Percentiles rank a stretch among this genome's conserved stretches.
These are phyloP conservation scores for Prionailurus viverrinus DNA, from an alignment of 2,113 vertebrate genomes.

Conservation along the genomic window DNA sequence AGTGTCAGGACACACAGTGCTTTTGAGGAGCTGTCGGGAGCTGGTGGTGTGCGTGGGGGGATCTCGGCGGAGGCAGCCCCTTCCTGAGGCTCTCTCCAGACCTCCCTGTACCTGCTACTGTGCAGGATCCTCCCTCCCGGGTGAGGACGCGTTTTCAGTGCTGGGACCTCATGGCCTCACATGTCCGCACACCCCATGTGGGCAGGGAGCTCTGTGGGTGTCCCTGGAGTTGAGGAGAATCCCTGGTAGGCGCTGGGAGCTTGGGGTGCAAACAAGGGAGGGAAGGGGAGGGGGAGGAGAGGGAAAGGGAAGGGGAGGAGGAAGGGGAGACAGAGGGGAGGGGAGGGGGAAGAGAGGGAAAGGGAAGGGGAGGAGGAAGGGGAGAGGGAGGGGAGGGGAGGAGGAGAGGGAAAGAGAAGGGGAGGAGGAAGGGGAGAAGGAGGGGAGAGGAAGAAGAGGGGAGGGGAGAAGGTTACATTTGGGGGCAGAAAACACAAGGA, in stretches of 20 bases:
- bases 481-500: neutral
- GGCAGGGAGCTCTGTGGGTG: neutral
- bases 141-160: accelerated
- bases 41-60: neutral
- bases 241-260: accelerated
- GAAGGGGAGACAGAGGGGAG: neutral
- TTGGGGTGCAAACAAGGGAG: neutral
- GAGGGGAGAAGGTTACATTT: too few species aligned
- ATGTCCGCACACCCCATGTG: neutral
- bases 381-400: accelerated
- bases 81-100: neutral
- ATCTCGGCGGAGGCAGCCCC: neutral
- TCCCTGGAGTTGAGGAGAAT: too few species aligned
- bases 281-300: too few species aligned
- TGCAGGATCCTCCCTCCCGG: too few species aligned
- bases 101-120: neutral
- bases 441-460: accelerated
- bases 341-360: neutral
- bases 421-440: too few species aligned
- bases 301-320: too few species aligned
- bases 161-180: neutral
- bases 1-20: neutral
- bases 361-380: neutral
- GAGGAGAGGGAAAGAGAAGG: neutral
- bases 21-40: neutral